Evolutionary conservation across 2,888 invertebrate species (phyloP), one percentile per base, ranked within the genome.

Genomic region (Norana najaformis): DNA sequence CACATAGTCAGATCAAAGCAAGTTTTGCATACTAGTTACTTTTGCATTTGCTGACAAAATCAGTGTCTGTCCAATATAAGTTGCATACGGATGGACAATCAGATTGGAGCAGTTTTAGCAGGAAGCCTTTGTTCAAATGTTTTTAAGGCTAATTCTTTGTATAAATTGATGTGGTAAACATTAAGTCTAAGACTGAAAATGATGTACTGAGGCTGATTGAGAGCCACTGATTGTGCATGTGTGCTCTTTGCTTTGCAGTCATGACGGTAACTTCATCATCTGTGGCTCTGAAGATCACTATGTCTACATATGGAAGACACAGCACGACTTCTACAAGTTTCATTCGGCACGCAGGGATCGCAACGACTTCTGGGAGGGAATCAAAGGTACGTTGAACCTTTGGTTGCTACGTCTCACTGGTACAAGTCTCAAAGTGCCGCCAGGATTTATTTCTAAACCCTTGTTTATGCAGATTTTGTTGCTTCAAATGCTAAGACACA

Each of bases 231-330:
- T 47, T 53, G 23, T 53, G 30, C 6, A 30, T 13, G 8, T 69
- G 30, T 69, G 69, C n/a, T 69, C 69, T 69, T 6, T 69, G n/a
- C 69, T 89, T 91, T 94, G 90, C 94, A 98, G 98, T 92, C 98
- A 98, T 93, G 98, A 99, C 94, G 99, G 99, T 0, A 98, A 98
- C 94, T 99, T 98, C 94, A 98, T 99, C 88, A 97, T 99, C 0
- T 98, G 98, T 94, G 99, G 99, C 0, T 98, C 98, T 0, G 99
- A 99, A 94, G 99, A 99, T 95, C 97, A 98, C 93, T 98, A 98
- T 95, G 97, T 99, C 93, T 99, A 99, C 94, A 97, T 99, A 90
- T 99, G 99, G 99, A 98, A 98, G 95, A 99, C 99, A 0, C 97
- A 97, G 94, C 98, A 99, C 93, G 98, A 98, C 94, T 98, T 98